phyloP scores from a whole-genome alignment of 1,140 invertebrate genomes.

The Harlomillsia oculata region DNA sequence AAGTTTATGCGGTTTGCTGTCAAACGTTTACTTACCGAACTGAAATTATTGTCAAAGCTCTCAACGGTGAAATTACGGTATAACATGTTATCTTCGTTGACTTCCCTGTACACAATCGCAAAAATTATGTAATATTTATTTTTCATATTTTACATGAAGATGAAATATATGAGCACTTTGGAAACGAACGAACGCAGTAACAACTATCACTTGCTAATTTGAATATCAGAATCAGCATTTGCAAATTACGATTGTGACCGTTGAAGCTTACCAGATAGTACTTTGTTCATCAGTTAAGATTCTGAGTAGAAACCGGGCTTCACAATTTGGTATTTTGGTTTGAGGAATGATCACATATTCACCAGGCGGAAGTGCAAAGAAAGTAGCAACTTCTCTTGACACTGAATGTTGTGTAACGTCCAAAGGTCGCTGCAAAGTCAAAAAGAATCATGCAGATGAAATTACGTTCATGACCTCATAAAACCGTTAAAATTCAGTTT shows the following conservation, averaged over 20 bases:
- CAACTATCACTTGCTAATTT: too few relatives aligned
- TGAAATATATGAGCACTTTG: too few relatives aligned
- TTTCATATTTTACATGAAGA: too few relatives aligned
- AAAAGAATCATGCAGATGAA: not conserved
- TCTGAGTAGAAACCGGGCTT: conserved; percentile 59
- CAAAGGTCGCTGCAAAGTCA: conserved; percentile 48
- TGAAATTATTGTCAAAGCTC: conserved; percentile 46
- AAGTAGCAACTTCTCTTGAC: conserved; percentile 60
- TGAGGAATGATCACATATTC: conserved; percentile 70
- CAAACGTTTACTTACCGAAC: conserved; percentile 26
- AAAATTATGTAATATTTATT: too few relatives aligned
- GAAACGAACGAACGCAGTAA: too few relatives aligned
- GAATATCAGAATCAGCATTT: too few relatives aligned
- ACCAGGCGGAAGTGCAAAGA: conserved; percentile 60
- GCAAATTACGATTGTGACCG: too few relatives aligned
- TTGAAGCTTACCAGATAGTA: conserved; percentile 56
- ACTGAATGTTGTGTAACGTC: conserved; percentile 59
- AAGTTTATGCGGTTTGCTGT: too few relatives aligned
- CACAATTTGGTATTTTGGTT: conserved; percentile 56
- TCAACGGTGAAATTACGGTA: conserved; percentile 54
- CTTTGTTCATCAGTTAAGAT: conserved; percentile 62
- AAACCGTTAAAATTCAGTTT: not conserved
- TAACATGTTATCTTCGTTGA: conserved; percentile 65
- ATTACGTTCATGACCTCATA: too few relatives aligned
- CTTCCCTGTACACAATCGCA: conserved; percentile 51